Evolutionary conservation across 2,113 vertebrate genomes (phyloP).

Genomic region (Scortum barcoo): DNA sequence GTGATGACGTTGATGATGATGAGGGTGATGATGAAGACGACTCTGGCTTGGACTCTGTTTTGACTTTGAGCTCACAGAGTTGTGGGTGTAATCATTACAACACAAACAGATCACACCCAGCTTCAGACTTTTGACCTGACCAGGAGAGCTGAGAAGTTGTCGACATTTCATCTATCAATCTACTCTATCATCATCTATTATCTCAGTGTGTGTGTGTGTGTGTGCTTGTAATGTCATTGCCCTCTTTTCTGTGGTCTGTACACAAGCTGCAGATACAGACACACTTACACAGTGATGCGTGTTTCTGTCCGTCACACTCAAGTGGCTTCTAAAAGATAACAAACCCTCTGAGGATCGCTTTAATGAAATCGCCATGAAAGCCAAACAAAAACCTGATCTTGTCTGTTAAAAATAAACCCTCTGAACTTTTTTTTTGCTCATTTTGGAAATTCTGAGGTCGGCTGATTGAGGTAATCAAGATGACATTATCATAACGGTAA

Average conservation of each 20-base stretch:
- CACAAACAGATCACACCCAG: constrained; percentile 25
- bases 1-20: constrained; percentile 16
- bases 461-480: neutral
- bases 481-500: neutral
- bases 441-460: neutral
- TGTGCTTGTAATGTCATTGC: neutral
- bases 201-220: neutral
- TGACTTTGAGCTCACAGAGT: constrained; percentile 9
- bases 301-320: neutral
- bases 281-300: constrained; percentile 10
- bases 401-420: neutral
- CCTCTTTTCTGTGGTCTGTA: neutral
- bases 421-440: neutral
- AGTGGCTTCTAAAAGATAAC: constrained; percentile 30
- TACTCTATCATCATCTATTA: too few relatives aligned
- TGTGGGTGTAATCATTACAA: constrained; percentile 9
- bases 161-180: neutral
- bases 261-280: neutral
- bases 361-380: constrained; percentile 54
- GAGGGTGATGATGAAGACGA: constrained; percentile 2
- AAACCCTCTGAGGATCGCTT: constrained; percentile 11
- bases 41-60: neutral
- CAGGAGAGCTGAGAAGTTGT: neutral
- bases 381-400: constrained; percentile 45
- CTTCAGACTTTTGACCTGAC: constrained; percentile 26